These are phyloP conservation scores for Falcaria lacertinaria DNA, from an alignment of 2,888 invertebrate species.

Conservation along the genomic window DNA sequence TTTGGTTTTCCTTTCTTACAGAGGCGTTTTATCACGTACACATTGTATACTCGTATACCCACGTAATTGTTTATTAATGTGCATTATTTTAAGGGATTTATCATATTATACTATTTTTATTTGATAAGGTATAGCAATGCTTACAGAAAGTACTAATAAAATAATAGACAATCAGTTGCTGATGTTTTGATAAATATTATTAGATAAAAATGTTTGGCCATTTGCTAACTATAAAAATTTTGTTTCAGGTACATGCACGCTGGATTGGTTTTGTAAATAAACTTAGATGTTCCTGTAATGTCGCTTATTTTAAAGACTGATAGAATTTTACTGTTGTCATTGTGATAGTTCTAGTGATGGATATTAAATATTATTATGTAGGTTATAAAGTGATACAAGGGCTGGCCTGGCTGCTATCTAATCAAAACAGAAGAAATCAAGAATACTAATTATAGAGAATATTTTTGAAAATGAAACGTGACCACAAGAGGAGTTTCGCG, in stretches of 20 bases:
- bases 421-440: neutral
- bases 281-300: constrained; percentile 42
- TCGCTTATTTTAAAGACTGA: constrained; percentile 62
- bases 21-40: neutral
- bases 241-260: constrained; percentile 46
- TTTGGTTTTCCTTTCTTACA: neutral
- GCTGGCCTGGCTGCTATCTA: neutral
- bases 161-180: too few relatives aligned
- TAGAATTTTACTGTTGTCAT: constrained; percentile 56
- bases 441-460: constrained; percentile 1
- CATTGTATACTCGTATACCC: too few relatives aligned
- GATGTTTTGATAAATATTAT: too few relatives aligned
- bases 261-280: constrained; percentile 30
- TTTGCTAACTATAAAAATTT: too few relatives aligned
- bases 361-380: constrained; percentile 26
- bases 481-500: constrained; percentile 2
- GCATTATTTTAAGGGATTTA: too few relatives aligned
- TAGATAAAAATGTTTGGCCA: too few relatives aligned
- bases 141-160: too few relatives aligned
- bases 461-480: neutral
- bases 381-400: neutral
- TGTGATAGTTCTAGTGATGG: constrained; percentile 52
- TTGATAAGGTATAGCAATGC: too few relatives aligned
- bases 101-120: too few relatives aligned
- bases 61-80: too few relatives aligned